Evolutionary conservation across 1,140 invertebrate species (phyloP).

Genomic region (Caenorhabditis inopinata): DNA sequence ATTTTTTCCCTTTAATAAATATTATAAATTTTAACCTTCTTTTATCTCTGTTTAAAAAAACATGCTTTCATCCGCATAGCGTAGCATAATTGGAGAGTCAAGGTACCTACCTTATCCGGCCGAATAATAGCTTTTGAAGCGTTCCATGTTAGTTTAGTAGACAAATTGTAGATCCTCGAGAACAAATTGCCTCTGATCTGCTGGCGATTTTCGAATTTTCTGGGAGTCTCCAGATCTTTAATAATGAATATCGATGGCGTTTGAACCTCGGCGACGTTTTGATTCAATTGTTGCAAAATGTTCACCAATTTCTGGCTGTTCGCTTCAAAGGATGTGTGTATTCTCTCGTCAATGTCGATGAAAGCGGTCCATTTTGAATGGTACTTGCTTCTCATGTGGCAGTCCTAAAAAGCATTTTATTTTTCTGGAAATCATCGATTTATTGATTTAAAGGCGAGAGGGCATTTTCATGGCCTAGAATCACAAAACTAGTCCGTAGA

Average conservation of each 20-base stretch:
- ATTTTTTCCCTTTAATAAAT: no score
- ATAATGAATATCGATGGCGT: background rate
- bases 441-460: no score
- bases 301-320: no score
- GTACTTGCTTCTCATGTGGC: background rate
- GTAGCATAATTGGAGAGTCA: no score
- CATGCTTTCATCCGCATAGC: no score
- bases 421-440: no score
- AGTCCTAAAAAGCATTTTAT: background rate
- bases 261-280: background rate
- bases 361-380: background rate
- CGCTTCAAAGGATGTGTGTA: background rate
- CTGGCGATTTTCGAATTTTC: background rate
- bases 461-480: no score
- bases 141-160: background rate
- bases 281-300: no score
- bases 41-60: no score
- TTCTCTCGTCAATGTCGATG: background rate
- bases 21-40: no score
- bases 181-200: background rate
- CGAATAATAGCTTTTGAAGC: background rate
- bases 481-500: no score
- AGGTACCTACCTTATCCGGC: constrained; percentile 7
- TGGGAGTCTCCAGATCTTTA: background rate
- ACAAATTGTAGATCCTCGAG: background rate